phyloP scores from a whole-genome alignment of 2,888 invertebrate species.

The Dioctria linearis region DNA sequence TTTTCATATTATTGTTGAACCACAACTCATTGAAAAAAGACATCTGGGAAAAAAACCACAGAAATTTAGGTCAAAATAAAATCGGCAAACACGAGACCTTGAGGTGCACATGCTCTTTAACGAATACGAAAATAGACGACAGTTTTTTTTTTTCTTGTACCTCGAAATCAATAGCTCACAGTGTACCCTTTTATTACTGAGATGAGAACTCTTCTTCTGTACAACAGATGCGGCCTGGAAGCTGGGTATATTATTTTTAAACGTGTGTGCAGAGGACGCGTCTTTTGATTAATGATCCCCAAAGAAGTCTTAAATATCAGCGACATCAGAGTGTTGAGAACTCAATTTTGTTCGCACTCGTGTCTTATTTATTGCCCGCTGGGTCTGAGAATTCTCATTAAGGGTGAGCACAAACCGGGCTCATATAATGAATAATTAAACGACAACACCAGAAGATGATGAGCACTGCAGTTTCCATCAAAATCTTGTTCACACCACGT shows the following conservation, averaged over 20 bases:
- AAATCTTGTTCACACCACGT: slow-evolving; percentile 44
- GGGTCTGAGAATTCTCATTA: slow-evolving; percentile 15
- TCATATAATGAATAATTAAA: slow-evolving; percentile 53
- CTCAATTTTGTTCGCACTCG: slow-evolving; percentile 51
- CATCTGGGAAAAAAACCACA: too few relatives aligned
- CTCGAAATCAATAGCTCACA: slow-evolving; percentile 15
- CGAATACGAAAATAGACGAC: too few relatives aligned
- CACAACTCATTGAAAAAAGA: too few relatives aligned
- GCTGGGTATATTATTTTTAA: slow-evolving; percentile 31
- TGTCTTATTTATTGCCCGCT: slow-evolving; percentile 45
- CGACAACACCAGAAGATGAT: slow-evolving; percentile 48
- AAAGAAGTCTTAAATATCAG: slow-evolving; percentile 47
- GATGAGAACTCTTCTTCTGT: neutral
- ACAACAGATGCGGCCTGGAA: slow-evolving; percentile 27
- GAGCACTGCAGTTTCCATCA: slow-evolving; percentile 11
- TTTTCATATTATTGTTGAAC: too few relatives aligned
- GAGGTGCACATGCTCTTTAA: too few relatives aligned
- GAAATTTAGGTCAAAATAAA: too few relatives aligned
- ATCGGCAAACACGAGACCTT: too few relatives aligned
- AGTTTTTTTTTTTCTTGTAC: neutral
- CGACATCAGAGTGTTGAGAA: slow-evolving; percentile 52
- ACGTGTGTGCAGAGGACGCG: slow-evolving; percentile 38
- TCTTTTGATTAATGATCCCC: slow-evolving; percentile 48
- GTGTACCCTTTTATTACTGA: slow-evolving; percentile 2
- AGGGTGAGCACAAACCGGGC: slow-evolving; percentile 17